phyloP scores from a whole-genome alignment of 1,140 invertebrate species.

The Aphis craccivora region DNA sequence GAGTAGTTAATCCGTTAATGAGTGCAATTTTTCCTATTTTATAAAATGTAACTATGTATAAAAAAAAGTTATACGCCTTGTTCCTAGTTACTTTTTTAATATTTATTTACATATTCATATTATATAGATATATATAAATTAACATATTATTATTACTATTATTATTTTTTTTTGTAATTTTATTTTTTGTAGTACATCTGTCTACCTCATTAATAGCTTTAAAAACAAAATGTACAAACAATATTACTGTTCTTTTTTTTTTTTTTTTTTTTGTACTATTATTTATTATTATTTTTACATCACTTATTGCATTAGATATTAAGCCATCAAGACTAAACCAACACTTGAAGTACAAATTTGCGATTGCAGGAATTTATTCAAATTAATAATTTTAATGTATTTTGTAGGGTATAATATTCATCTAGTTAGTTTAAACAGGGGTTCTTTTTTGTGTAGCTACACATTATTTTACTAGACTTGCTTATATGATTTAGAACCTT shows the following conservation, averaged over 20 bases:
- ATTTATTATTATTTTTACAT: conserved; percentile 51
- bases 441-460: conserved; percentile 35
- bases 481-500: conserved; percentile 32
- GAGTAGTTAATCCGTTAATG: conserved; percentile 41
- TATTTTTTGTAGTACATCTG: conserved; percentile 20
- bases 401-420: conserved; percentile 40
- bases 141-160: conserved; percentile 15
- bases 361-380: conserved; percentile 53
- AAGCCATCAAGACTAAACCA: conserved; percentile 54
- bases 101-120: conserved; percentile 22
- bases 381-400: conserved; percentile 49
- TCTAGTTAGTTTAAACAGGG: conserved; percentile 27
- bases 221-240: conserved; percentile 48
- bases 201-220: conserved; percentile 39
- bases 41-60: conserved; percentile 46
- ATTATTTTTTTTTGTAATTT: conserved; percentile 34
- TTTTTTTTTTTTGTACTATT: conserved; percentile 18
- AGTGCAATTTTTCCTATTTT: conserved; percentile 57
- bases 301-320: conserved; percentile 53
- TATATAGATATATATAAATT: not conserved
- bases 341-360: conserved; percentile 55
- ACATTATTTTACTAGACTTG: conserved; percentile 37
- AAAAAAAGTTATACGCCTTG: conserved; percentile 34
- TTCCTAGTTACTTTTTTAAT: conserved; percentile 56
- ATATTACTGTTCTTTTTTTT: conserved; percentile 18